Evolutionary conservation across 2,797 vertebrate species (phyloP).

Genomic region (Galagoides demidoff): DNA sequence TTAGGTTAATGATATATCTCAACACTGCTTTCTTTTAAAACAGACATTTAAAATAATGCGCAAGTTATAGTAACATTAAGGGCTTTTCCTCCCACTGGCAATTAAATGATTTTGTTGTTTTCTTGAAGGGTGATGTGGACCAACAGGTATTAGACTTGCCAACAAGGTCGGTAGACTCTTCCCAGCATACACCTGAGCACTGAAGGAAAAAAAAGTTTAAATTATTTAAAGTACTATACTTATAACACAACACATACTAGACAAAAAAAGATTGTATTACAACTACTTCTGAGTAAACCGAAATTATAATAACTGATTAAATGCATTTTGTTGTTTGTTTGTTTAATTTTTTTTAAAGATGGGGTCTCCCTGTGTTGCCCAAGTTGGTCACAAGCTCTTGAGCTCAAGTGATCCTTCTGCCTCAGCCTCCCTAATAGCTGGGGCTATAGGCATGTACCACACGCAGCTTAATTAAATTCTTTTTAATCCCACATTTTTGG

Average conservation of each 20-base stretch:
- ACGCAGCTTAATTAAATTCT: neutral
- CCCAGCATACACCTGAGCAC: constrained; percentile 98
- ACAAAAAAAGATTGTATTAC: neutral
- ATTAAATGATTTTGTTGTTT: constrained; percentile 70
- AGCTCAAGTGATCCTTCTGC: neutral
- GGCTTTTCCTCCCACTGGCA: constrained; percentile 61
- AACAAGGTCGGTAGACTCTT: constrained; percentile 97
- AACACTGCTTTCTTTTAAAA: constrained; percentile 45
- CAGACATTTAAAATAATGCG: constrained; percentile 58
- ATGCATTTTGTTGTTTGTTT: neutral
- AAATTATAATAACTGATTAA: constrained; percentile 3
- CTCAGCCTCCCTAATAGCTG: neutral
- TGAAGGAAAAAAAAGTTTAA: constrained; percentile 75
- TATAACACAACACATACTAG: neutral
- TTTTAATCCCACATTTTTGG: constrained; percentile 17
- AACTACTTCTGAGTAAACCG: constrained; percentile 21
- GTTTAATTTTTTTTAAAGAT: neutral
- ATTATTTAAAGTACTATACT: constrained; percentile 11
- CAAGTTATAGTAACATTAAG: constrained; percentile 68
- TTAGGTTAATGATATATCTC: constrained; percentile 46
- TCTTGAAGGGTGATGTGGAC: constrained; percentile 52
- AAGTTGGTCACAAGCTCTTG: neutral
- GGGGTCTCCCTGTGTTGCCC: neutral
- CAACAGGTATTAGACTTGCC: constrained; percentile 88
- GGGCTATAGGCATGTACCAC: neutral